A percentile compares a stretch with the other conserved stretches of the same genome.
phyloP scores from a whole-genome alignment of 2,888 invertebrate genomes.

The Lasioglossum pauxillum region DNA sequence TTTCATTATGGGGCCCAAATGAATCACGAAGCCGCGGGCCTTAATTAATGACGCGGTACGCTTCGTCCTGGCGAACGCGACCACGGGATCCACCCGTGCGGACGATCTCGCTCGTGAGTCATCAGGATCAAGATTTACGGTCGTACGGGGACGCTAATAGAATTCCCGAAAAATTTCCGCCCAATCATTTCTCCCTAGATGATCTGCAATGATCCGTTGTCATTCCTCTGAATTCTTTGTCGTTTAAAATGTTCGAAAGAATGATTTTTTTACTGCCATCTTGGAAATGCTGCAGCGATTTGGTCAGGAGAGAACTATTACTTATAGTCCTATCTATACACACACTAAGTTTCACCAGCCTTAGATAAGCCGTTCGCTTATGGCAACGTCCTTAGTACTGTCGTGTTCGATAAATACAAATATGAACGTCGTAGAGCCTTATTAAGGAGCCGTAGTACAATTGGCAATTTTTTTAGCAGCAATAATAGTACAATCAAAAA shows the following conservation, averaged over 20 bases:
- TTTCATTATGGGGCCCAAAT: slow-evolving; percentile 77
- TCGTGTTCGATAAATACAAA: background rate
- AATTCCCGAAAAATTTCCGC: slow-evolving; percentile 51
- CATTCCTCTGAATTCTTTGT: background rate
- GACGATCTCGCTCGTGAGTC: slow-evolving; percentile 69
- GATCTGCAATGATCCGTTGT: background rate
- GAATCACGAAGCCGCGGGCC: slow-evolving; percentile 71
- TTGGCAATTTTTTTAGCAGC: background rate
- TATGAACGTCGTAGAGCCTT: background rate
- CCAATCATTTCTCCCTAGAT: slow-evolving; percentile 23
- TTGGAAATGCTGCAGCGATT: background rate
- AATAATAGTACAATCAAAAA: no score
- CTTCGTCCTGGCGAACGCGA: slow-evolving; percentile 54
- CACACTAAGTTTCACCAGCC: background rate
- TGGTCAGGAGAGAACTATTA: background rate
- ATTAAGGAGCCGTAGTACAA: background rate
- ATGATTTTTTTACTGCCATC: background rate
- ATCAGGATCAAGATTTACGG: slow-evolving; percentile 47
- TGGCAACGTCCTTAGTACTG: background rate
- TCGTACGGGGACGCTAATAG: slow-evolving; percentile 42
- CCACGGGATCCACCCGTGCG: slow-evolving; percentile 54
- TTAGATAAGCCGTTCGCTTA: background rate
- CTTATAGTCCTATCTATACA: background rate
- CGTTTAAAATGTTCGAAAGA: background rate
- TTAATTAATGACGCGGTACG: slow-evolving; percentile 77